Evolutionary conservation across 2,113 vertebrate species (phyloP).

Genomic region (Acinonyx jubatus): DNA sequence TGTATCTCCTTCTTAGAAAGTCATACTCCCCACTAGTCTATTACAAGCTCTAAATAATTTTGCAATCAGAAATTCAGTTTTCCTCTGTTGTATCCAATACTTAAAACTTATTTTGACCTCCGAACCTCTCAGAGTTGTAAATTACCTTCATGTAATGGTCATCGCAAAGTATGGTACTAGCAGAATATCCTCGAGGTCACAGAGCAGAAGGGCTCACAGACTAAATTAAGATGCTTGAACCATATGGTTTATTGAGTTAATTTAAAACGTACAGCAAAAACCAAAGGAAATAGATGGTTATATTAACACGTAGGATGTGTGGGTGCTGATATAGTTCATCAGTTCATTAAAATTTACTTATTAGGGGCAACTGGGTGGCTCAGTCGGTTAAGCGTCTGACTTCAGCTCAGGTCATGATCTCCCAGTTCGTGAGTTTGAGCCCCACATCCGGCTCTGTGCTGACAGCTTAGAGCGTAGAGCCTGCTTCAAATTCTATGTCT

Average conservation of each 20-base stretch:
- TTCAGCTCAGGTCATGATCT: no score
- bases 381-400: no score
- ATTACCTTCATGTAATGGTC: not conserved
- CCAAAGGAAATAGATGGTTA: not conserved
- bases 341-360: not conserved
- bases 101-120: constrained; percentile 14
- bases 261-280: not conserved
- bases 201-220: not conserved
- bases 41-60: constrained; percentile 23
- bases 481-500: no score
- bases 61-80: not conserved
- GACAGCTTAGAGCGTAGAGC: no score
- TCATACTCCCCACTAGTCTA: not conserved
- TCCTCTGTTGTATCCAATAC: not conserved
- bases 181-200: not conserved
- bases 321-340: not conserved
- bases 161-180: not conserved
- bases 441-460: no score
- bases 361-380: not conserved
- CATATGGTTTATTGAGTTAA: not conserved
- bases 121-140: not conserved
- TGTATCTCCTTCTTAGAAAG: not conserved
- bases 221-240: not conserved
- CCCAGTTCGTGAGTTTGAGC: no score
- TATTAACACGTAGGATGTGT: not conserved